Base-by-base conservation (phyloP, 2,113 vertebrate genomes). In the Serinus canaria region DNA sequence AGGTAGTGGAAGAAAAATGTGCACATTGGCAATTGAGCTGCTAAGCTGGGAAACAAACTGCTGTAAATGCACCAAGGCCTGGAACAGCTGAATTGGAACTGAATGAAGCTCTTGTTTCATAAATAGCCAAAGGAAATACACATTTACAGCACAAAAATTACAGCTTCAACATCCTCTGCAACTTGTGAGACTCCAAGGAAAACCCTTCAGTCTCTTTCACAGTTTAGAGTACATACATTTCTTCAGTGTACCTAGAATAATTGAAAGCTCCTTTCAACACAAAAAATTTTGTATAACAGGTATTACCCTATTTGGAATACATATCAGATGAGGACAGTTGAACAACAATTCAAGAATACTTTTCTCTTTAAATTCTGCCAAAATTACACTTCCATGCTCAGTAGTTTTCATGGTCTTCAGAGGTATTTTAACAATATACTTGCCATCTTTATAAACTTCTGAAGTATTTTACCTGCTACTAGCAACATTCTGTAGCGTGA, bases 251-350 rank as follows among this genome's bases (percentile, higher is more conserved):
- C 20, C 43, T 39, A 20, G 13, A 49, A 35, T 73, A 77, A 76
- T 4, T 22, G 25, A 33, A 89, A 79, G 22, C 33, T 76, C 21
- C 24, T 68, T 92, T 62, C 41, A 90, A 70, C 33, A 74, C 16
- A n/a, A 46, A 8, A 58, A 30, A 37, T 24, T 76, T 67, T 69
- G 11, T 47, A 0, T 52, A 70, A 59, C 9, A 4, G 2, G 3
- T 69, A 87, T 70, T 79, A 35, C 27, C 8, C 30, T 67, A 20
- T 53, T 50, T 52, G 73, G 35, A 52, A 47, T 83, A 21, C 3
- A 1, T 33, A 60, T 0, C 19, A 35, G 27, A 56, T 12, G 52
- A 39, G 13, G 20, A 52, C 0, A 0, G 6, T 27, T 59, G 35
- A 89, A 63, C 9, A 68, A 10, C 27, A 67, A 15, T 39, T 58